Conservation (phyloP, 2,888 invertebrate species). For the Clusia tigrina region DNA sequence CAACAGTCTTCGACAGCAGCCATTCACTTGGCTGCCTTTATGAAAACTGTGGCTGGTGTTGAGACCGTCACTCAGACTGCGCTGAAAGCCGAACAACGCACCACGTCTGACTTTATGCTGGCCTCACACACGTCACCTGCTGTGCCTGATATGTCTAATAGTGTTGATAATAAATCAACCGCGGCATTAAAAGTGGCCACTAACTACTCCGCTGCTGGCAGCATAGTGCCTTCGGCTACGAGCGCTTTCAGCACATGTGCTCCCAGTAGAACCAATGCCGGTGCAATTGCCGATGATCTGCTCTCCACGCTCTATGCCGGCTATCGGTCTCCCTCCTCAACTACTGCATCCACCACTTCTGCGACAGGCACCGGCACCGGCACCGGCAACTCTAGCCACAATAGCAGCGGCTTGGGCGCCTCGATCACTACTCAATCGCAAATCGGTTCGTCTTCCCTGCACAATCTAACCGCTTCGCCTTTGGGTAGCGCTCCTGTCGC, state of each 20-base stretch:
- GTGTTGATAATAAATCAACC: constrained; percentile 9
- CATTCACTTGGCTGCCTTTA: constrained; percentile 60
- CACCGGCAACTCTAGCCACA: constrained; percentile 40
- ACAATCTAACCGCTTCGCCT: constrained; percentile 57
- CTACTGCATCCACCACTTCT: constrained; percentile 12
- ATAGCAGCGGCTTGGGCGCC: constrained; percentile 55
- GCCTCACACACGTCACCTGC: constrained; percentile 12
- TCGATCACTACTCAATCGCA: constrained; percentile 54
- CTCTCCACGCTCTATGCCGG: constrained; percentile 52
- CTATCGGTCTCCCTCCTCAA: constrained; percentile 29
- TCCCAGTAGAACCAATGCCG: constrained; percentile 34
- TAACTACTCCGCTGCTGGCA: constrained; percentile 28
- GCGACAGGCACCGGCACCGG: constrained; percentile 22
- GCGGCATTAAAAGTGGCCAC: constrained; percentile 4
- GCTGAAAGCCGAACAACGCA: constrained; percentile 33
- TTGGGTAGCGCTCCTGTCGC: constrained; percentile 48
- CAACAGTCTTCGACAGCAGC: constrained; percentile 46
- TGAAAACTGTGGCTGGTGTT: constrained; percentile 58
- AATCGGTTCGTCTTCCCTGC: constrained; percentile 51
- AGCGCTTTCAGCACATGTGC: constrained; percentile 59
- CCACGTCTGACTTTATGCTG: constrained; percentile 17
- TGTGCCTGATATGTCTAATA: constrained; percentile 20
- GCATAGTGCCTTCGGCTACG: constrained; percentile 56
- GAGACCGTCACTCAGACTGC: constrained; percentile 55
- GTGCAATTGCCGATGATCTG: constrained; percentile 44